A percentile compares a stretch with the other conserved stretches of the same genome.
Evolutionary conservation across 2,797 vertebrate genomes (phyloP).

Genomic region (Enteromius afrohamiltoni): DNA sequence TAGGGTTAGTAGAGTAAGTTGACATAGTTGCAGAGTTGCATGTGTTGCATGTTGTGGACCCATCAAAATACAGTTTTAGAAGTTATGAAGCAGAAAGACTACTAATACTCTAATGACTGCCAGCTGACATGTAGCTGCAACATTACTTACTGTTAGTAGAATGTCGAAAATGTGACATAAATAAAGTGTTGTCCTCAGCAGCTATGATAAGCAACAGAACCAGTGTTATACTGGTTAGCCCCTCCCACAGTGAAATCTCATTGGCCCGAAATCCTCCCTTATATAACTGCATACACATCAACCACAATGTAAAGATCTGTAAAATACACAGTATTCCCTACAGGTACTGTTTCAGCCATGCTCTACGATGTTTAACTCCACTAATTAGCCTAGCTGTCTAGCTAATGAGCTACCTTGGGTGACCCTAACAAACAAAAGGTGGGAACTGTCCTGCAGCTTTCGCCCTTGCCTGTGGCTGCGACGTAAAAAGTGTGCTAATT

Average conservation of each 20-base stretch:
- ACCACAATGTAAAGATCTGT: neutral
- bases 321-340: slow-evolving; percentile 27
- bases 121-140: too few species aligned
- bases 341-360: slow-evolving; percentile 38
- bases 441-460: slow-evolving; percentile 38
- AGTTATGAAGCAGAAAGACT: too few species aligned
- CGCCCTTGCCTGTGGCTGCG: slow-evolving; percentile 47
- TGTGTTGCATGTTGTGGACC: too few species aligned
- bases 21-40: too few species aligned
- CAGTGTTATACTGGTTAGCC: neutral
- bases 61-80: too few species aligned
- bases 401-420: slow-evolving; percentile 58
- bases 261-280: neutral
- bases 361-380: slow-evolving; percentile 21
- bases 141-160: too few species aligned
- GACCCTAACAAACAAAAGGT: slow-evolving; percentile 40
- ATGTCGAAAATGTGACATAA: too few species aligned
- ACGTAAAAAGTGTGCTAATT: slow-evolving; percentile 53
- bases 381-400: slow-evolving; percentile 51
- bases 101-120: too few species aligned
- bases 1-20: too few species aligned
- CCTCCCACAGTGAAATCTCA: neutral
- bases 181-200: neutral
- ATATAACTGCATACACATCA: neutral
- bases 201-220: neutral